Evolutionary conservation across 2,113 vertebrate genomes (phyloP).

Genomic region (Chionodraco myersi): DNA sequence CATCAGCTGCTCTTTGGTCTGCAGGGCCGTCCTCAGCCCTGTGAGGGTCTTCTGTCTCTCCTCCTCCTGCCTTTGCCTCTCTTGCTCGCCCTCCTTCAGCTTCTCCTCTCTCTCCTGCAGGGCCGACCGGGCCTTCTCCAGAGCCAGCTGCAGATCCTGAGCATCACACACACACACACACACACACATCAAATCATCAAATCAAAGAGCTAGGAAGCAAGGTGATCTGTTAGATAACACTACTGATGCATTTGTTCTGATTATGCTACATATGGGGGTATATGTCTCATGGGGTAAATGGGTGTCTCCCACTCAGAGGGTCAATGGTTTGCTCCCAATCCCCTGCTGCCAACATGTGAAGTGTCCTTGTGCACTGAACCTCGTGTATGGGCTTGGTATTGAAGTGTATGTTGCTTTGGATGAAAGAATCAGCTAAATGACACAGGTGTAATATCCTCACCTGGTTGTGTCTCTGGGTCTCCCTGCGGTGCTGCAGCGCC

Average conservation of each 20-base stretch:
- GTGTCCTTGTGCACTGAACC: too few species aligned
- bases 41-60: slow-evolving; percentile 83
- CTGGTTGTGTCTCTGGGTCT: slow-evolving; percentile 89
- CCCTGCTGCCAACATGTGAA: too few species aligned
- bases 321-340: too few species aligned
- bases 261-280: too few species aligned
- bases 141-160: slow-evolving; percentile 88
- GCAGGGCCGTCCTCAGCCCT: slow-evolving; percentile 83
- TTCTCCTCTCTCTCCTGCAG: slow-evolving; percentile 85
- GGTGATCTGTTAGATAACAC: neutral
- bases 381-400: too few species aligned
- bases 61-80: slow-evolving; percentile 79
- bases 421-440: too few species aligned
- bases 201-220: neutral
- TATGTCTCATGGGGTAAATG: too few species aligned
- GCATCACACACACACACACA: neutral
- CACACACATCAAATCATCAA: too few species aligned
- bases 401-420: too few species aligned
- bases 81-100: slow-evolving; percentile 79
- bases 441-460: slow-evolving; percentile 61
- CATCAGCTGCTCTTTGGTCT: slow-evolving; percentile 87
- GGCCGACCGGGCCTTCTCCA: slow-evolving; percentile 85
- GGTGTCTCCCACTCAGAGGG: too few species aligned
- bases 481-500: slow-evolving; percentile 86
- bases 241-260: too few species aligned